phyloP scores from a whole-genome alignment of 2,797 vertebrate genomes.

The Champsocephalus gunnari region DNA sequence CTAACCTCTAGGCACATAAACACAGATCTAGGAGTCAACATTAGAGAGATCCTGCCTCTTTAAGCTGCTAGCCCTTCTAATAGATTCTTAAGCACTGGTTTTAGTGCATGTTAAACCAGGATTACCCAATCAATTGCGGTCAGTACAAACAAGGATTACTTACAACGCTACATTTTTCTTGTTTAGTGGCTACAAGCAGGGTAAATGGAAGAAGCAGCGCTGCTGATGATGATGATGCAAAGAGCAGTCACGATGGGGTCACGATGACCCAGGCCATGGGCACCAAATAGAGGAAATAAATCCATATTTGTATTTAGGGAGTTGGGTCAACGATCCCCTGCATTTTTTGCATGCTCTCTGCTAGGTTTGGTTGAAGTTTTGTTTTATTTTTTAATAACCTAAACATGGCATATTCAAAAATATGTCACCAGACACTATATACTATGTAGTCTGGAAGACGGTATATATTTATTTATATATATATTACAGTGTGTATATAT shows the following conservation, averaged over 20 bases:
- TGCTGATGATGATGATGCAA: conserved; percentile 71
- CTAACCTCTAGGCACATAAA: conserved; percentile 63
- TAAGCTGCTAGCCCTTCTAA: conserved; percentile 87
- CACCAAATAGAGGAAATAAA: conserved; percentile 45
- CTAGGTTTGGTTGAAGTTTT: not conserved
- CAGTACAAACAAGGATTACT: conserved; percentile 91
- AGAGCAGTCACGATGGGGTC: conserved; percentile 65
- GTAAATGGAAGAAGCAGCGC: conserved; percentile 73
- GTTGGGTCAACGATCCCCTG: conserved; percentile 13
- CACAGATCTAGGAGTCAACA: conserved; percentile 74
- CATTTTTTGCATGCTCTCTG: not conserved
- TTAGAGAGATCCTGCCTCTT: conserved; percentile 86
- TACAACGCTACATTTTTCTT: conserved; percentile 91
- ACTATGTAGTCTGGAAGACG: not conserved
- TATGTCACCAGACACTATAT: not conserved
- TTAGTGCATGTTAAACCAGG: conserved; percentile 92
- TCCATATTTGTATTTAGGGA: conserved; percentile 40
- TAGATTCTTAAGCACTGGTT: conserved; percentile 91
- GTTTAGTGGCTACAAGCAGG: conserved; percentile 84
- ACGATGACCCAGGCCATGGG: conserved; percentile 56
- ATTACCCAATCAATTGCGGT: conserved; percentile 91
- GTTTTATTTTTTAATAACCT: not conserved
- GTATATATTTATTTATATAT: too few relatives aligned
- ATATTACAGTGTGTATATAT: not conserved
- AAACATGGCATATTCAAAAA: not conserved